Base-by-base conservation (phyloP, 2,888 invertebrate species). In the Chironomus tentans region DNA sequence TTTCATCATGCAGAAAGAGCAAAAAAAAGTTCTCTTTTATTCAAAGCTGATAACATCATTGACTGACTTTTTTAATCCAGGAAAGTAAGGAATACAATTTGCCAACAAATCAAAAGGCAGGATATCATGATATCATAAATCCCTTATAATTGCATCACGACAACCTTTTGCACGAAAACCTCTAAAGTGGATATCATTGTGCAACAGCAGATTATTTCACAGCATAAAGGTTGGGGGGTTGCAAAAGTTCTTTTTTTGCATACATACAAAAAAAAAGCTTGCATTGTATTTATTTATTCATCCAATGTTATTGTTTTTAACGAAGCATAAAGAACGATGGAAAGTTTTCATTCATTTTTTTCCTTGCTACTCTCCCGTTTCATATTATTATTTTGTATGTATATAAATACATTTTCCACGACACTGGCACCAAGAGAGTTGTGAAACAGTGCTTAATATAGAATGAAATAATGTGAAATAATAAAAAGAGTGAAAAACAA, bases 251-350 rank as follows among this genome's bases (percentile, higher is more conserved):
- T 10, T 38, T 38, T 38, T 56, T 56, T 56, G 15, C 56, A 6
- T 56, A 15, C 18, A 56, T 15, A 56, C 15, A 72, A 4, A 21
- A 21, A 21, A 21, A 18, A 21, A 13, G n/a, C n/a, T 18, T 65
- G 21, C 21, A 24, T 65, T 65, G 65, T 12, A 24, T 65, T 71
- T 71, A 50, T 56, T 50, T 71, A 56, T 71, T 71, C 48, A 50
- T 71, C 56, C 71, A 71, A n/a, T 70, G 47, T 71, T 71, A 71
- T 71, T 71, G 71, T 71, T 71, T 71, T 71, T 71, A 71, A 71
- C 71, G 71, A 71, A 71, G 71, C 71, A 71, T 71, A 50, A 71
- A 56, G 15, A 56, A 56, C n/a, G 56, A 56, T 48, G 71, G 46
- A 50, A 71, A 71, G 24, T 71, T 38, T 38, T 38, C 38, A 38